Percentiles rank a stretch among this genome's conserved stretches.
Conservation (phyloP, 2,797 vertebrate genomes). For the Gadopsis bispinosus region DNA sequence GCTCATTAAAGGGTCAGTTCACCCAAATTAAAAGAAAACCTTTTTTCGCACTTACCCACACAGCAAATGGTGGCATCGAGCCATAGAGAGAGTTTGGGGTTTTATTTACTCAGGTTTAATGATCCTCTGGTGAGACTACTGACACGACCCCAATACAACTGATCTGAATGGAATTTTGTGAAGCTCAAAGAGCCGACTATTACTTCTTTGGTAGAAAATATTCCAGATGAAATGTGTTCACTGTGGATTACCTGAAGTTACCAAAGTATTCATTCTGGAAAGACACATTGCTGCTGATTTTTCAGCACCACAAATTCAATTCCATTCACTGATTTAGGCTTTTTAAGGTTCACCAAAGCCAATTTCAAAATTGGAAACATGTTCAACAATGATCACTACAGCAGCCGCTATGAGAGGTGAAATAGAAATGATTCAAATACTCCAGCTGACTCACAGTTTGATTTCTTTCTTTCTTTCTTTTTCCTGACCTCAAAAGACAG, state of each 20-base stretch:
- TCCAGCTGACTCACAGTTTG: not conserved
- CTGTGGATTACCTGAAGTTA: not conserved
- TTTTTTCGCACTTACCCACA: slow-evolving; percentile 1
- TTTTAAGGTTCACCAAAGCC: not conserved
- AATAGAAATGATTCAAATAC: slow-evolving; percentile 2
- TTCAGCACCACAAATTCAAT: not conserved
- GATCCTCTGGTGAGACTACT: not conserved
- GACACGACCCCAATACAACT: not conserved
- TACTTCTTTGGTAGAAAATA: not conserved
- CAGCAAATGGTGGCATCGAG: not conserved
- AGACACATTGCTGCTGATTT: not conserved
- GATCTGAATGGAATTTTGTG: not conserved
- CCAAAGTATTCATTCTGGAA: not conserved
- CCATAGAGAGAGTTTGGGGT: not conserved
- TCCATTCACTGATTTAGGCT: too few relatives aligned
- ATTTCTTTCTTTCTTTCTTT: not conserved
- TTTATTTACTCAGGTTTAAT: slow-evolving; percentile 13
- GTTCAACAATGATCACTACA: not conserved
- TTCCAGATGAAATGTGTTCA: not conserved
- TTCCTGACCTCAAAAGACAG: slow-evolving; percentile 17
- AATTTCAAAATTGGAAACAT: not conserved
- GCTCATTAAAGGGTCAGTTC: slow-evolving; percentile 42
- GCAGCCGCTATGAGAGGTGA: not conserved
- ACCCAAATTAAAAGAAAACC: slow-evolving; percentile 40
- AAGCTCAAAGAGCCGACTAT: not conserved